Conservation (phyloP, 2,888 invertebrate species). For the Leptinotarsa juncta region DNA sequence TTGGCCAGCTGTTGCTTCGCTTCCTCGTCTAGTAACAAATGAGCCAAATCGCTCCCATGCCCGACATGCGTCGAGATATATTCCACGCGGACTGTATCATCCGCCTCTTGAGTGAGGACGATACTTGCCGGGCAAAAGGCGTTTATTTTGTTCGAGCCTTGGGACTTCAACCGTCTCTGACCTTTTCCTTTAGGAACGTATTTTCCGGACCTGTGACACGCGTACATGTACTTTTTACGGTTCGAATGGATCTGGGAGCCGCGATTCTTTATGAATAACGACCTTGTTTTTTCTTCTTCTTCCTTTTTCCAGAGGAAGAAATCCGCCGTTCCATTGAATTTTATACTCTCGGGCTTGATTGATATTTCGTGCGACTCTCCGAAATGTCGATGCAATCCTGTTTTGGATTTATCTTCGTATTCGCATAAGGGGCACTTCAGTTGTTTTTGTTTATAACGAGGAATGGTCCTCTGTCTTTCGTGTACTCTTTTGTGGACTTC, state of each 20-base stretch:
- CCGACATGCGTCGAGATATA: slow-evolving; percentile 23
- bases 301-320: slow-evolving; percentile 15
- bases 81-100: too few species aligned
- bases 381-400: slow-evolving; percentile 2
- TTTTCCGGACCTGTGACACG: slow-evolving; percentile 41
- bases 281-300: slow-evolving; percentile 19
- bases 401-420: slow-evolving; percentile 12
- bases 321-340: background rate
- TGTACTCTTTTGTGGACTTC: background rate
- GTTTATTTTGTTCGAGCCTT: slow-evolving; percentile 39
- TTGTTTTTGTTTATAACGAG: background rate
- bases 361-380: background rate
- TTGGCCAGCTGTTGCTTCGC: slow-evolving; percentile 8
- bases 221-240: background rate
- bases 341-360: background rate
- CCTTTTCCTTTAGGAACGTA: slow-evolving; percentile 31
- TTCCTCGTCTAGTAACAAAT: slow-evolving; percentile 24
- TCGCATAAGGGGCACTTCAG: slow-evolving; percentile 10
- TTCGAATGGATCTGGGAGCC: background rate
- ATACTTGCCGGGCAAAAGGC: slow-evolving; percentile 36
- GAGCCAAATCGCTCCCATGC: slow-evolving; percentile 33
- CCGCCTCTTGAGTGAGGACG: background rate
- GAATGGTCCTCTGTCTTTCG: background rate
- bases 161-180: slow-evolving; percentile 32
- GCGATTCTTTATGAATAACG: slow-evolving; percentile 2